phyloP scores from a whole-genome alignment of 2,113 vertebrate species.

The Gallinago jamesoni region DNA sequence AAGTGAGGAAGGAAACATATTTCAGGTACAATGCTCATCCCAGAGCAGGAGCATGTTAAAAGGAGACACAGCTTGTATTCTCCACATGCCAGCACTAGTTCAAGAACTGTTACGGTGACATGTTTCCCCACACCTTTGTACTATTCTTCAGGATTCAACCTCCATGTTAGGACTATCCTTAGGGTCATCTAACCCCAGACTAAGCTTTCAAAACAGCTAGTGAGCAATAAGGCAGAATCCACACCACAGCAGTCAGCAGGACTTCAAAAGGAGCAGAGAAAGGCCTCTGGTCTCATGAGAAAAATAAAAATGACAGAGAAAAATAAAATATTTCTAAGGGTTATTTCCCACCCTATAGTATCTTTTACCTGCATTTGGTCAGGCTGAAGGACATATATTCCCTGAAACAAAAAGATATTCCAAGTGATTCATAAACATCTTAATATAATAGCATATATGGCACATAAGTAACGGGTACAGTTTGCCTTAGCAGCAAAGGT shows the following conservation, averaged over 20 bases:
- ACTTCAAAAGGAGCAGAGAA: not conserved
- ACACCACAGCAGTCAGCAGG: not conserved
- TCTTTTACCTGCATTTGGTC: constrained; percentile 94
- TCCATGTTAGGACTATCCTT: not conserved
- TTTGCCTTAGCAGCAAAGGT: not conserved
- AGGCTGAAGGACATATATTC: constrained; percentile 84
- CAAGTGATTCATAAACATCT: constrained; percentile 32
- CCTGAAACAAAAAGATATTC: constrained; percentile 78
- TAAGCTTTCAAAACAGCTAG: not conserved
- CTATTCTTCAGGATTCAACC: not conserved
- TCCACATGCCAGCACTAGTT: not conserved
- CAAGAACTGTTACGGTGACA: not conserved
- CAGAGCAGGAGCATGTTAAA: not conserved
- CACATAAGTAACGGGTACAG: not conserved
- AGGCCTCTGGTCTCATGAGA: not conserved
- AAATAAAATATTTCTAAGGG: not conserved
- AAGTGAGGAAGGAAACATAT: not conserved
- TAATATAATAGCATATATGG: not conserved
- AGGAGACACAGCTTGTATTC: not conserved
- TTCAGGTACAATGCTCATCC: not conserved
- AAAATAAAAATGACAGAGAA: not conserved
- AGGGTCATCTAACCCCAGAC: not conserved
- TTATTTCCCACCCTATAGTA: not conserved
- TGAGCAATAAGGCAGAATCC: not conserved
- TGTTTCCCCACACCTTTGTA: not conserved